These are phyloP conservation scores for Pantherophis guttatus DNA, from an alignment of 2,113 vertebrate genomes.

Conservation along the genomic window DNA sequence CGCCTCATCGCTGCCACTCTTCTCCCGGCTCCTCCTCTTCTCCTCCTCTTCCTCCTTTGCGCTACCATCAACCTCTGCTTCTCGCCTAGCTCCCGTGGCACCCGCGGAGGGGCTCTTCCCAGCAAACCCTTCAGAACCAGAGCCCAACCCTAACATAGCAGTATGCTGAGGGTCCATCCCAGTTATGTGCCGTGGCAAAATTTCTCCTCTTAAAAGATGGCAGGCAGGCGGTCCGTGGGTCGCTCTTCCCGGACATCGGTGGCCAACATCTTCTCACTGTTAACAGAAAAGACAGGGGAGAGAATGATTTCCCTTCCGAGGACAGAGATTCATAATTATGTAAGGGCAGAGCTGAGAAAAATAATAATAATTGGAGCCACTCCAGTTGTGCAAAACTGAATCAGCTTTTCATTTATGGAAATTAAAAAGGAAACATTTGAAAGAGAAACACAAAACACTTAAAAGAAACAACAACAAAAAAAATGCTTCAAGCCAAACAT, in stretches of 20 bases:
- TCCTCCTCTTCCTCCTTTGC: slow-evolving; percentile 71
- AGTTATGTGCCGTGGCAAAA: slow-evolving; percentile 53
- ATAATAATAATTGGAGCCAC: background rate
- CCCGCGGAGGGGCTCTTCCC: slow-evolving; percentile 73
- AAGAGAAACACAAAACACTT: background rate
- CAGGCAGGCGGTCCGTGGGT: slow-evolving; percentile 57
- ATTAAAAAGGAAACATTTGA: background rate
- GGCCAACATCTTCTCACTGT: slow-evolving; percentile 71
- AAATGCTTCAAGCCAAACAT: background rate
- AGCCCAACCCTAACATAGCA: slow-evolving; percentile 81
- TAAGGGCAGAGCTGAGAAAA: background rate
- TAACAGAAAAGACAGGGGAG: slow-evolving; percentile 47
- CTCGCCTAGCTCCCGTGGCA: slow-evolving; percentile 65
- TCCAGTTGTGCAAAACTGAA: background rate
- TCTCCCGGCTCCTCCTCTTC: slow-evolving; percentile 58
- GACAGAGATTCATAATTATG: background rate
- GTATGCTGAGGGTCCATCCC: slow-evolving; percentile 78
- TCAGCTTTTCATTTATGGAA: background rate
- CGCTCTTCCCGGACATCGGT: slow-evolving; percentile 52
- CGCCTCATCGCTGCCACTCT: background rate
- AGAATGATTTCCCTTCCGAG: slow-evolving; percentile 16
- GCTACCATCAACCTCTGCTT: slow-evolving; percentile 58
- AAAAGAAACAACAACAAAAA: background rate
- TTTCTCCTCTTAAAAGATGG: slow-evolving; percentile 47
- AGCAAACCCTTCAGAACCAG: slow-evolving; percentile 76